These are phyloP conservation scores for Gephyroberyx darwinii DNA, from an alignment of 2,797 vertebrate species.

Conservation along the genomic window DNA sequence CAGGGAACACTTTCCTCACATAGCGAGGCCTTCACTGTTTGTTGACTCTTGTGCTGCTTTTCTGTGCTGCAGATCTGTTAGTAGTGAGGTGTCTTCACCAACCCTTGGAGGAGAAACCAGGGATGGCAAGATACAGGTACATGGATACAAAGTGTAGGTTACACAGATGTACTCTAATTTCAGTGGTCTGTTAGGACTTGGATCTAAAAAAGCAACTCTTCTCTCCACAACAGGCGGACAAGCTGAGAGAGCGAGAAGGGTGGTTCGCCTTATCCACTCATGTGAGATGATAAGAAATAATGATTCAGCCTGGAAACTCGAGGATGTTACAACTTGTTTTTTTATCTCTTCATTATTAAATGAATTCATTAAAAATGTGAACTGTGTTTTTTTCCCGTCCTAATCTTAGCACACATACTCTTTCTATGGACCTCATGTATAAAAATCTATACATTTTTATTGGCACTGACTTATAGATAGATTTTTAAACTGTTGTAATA, in stretches of 20 bases:
- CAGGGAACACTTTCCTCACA: not conserved
- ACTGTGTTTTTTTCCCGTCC: conserved; percentile 7
- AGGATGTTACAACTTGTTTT: not conserved
- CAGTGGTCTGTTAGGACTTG: not conserved
- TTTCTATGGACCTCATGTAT: no score
- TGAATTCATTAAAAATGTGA: conserved; percentile 36
- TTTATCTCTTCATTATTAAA: conserved; percentile 36
- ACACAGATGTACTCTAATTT: not conserved
- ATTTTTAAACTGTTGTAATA: no score
- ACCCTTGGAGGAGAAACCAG: conserved; percentile 39
- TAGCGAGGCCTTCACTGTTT: not conserved
- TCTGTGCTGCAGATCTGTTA: conserved; percentile 58
- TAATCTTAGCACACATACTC: not conserved
- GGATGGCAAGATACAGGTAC: conserved; percentile 58
- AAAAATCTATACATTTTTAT: no score
- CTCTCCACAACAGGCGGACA: conserved; percentile 77
- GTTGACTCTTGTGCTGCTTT: conserved; percentile 1
- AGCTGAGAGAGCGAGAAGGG: conserved; percentile 80
- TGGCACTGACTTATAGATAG: no score
- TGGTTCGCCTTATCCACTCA: conserved; percentile 91
- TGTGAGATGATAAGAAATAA: conserved; percentile 65
- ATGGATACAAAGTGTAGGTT: conserved; percentile 1
- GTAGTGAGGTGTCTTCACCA: conserved; percentile 45
- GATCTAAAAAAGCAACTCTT: conserved; percentile 5
- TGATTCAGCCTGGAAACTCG: not conserved